Conservation (phyloP, 2,888 invertebrate genomes). For the Tetragonisca angustula region DNA sequence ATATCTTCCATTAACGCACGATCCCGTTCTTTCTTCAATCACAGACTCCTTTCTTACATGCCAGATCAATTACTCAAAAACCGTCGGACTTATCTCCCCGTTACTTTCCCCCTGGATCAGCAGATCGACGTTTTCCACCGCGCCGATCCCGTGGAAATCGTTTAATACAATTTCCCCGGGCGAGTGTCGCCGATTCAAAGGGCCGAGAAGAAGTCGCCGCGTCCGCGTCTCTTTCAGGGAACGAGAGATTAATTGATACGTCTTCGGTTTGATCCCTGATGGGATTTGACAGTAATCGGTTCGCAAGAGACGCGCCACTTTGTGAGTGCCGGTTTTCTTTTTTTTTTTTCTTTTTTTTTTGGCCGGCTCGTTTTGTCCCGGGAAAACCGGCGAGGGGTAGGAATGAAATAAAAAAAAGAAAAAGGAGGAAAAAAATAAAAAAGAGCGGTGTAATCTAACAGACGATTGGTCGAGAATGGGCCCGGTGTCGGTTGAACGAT, state of each 20-base stretch:
- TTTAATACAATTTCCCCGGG: conserved; percentile 5
- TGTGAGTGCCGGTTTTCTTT: conserved; percentile 16
- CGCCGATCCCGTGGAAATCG: neutral
- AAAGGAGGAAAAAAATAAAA: neutral
- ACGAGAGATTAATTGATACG: conserved; percentile 25
- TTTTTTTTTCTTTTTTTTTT: neutral
- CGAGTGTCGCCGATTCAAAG: neutral
- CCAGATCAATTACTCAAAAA: neutral
- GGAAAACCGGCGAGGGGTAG: conserved; percentile 17
- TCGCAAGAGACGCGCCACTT: conserved; percentile 15
- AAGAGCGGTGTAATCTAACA: conserved; percentile 55
- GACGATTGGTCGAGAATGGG: conserved; percentile 69
- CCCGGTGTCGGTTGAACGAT: conserved; percentile 74
- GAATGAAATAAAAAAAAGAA: neutral
- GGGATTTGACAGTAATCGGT: conserved; percentile 28
- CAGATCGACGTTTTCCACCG: neutral
- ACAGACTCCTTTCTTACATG: neutral
- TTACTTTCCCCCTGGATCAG: neutral
- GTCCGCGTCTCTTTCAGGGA: neutral
- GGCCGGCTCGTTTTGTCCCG: conserved; percentile 28
- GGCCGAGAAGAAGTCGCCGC: neutral
- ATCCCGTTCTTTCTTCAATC: neutral
- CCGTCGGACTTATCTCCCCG: neutral
- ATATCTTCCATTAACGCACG: neutral
- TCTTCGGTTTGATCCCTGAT: conserved; percentile 14